A percentile compares a stretch with the other conserved stretches of the same genome.
These are phyloP conservation scores for Glomeris maerens DNA, from an alignment of 1,140 invertebrate genomes.

Conservation along the genomic window DNA sequence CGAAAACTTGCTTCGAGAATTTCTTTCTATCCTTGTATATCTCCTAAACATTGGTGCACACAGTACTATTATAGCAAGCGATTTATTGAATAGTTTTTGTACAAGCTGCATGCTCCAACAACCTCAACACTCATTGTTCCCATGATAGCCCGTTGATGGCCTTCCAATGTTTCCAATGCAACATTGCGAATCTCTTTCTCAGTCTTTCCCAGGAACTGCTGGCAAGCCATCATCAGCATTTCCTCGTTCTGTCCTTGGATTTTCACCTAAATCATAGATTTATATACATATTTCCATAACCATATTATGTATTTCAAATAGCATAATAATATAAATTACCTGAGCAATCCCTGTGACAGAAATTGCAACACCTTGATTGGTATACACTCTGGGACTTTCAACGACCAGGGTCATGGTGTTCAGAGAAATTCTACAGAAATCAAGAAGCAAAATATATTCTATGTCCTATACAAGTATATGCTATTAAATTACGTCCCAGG, in stretches of 20 bases:
- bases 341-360: slow-evolving; percentile 94
- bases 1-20: slow-evolving; percentile 93
- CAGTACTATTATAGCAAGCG: too few species aligned
- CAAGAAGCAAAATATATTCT: not conserved
- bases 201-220: slow-evolving; percentile 87
- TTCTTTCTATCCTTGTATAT: slow-evolving; percentile 98
- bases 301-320: not conserved
- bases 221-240: slow-evolving; percentile 89
- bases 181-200: slow-evolving; percentile 83
- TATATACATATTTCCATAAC: not conserved
- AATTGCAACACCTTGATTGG: slow-evolving; percentile 89
- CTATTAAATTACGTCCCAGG: slow-evolving; percentile 1
- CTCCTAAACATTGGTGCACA: slow-evolving; percentile 47
- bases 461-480: slow-evolving; percentile 4
- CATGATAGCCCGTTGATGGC: slow-evolving; percentile 96
- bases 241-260: slow-evolving; percentile 95
- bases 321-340: slow-evolving; percentile 29
- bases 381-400: slow-evolving; percentile 60
- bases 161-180: slow-evolving; percentile 88
- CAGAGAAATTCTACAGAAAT: slow-evolving; percentile 60
- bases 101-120: slow-evolving; percentile 7
- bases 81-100: not conserved
- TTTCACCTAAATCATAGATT: slow-evolving; percentile 53
- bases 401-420: slow-evolving; percentile 82
- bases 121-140: slow-evolving; percentile 96